These are phyloP conservation scores for Drosophila subobscura DNA, from an alignment of 1,140 invertebrate species.

Conservation along the genomic window DNA sequence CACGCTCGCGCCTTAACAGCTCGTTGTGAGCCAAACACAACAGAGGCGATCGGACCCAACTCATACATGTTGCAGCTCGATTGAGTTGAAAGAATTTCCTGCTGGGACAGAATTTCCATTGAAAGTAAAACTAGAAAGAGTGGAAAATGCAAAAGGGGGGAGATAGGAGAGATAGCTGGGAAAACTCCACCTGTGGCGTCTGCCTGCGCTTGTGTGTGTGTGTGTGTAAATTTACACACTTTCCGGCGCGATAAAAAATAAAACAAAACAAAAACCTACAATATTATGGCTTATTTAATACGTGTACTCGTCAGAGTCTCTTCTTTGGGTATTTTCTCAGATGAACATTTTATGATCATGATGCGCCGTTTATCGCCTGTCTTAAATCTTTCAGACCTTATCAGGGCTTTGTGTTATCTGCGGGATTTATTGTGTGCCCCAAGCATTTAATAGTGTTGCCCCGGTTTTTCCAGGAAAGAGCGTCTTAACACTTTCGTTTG, in stretches of 20 bases:
- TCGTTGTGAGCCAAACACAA: constrained; percentile 26
- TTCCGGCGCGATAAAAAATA: constrained; percentile 49
- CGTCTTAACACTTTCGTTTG: constrained; percentile 68
- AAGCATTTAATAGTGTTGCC: constrained; percentile 32
- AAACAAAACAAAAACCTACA: constrained; percentile 31
- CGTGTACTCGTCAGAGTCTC: neutral
- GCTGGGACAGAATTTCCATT: constrained; percentile 10
- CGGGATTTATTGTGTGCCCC: constrained; percentile 45
- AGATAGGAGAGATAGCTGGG: neutral
- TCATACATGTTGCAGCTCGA: constrained; percentile 39
- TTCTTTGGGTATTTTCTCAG: constrained; percentile 10
- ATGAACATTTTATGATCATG: constrained; percentile 17
- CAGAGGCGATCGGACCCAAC: constrained; percentile 21
- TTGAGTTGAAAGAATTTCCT: constrained; percentile 22
- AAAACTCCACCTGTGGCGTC: constrained; percentile 47
- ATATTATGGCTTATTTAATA: constrained; percentile 33
- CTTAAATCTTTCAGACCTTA: constrained; percentile 57
- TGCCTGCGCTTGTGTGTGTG: neutral
- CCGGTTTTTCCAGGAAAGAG: constrained; percentile 52
- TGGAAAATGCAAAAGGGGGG: neutral
- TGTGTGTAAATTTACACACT: constrained; percentile 77
- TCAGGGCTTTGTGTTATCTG: constrained; percentile 57
- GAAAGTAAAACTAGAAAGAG: constrained; percentile 64
- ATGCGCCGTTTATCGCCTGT: constrained; percentile 45
- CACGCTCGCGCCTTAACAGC: constrained; percentile 37